A percentile compares a stretch with the other conserved stretches of the same genome.
Conservation (phyloP, 2,113 vertebrate genomes). For the Eira barbara region DNA sequence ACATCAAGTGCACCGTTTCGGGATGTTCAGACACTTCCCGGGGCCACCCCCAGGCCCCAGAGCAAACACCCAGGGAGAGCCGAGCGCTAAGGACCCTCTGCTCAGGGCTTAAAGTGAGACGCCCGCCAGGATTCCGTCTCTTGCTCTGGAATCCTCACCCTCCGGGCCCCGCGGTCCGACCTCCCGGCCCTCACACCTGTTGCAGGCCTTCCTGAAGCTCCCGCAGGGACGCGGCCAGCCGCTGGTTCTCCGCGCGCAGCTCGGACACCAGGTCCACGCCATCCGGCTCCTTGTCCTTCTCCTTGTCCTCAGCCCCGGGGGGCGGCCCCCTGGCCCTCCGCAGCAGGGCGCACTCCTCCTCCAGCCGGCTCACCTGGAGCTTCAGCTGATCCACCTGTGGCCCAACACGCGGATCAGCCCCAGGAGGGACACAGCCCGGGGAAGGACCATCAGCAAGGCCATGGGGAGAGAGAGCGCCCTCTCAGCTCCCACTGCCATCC, state of each 20-base stretch:
- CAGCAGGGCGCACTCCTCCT: constrained; percentile 75
- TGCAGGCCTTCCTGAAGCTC: constrained; percentile 83
- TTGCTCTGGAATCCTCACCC: neutral
- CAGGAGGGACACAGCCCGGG: neutral
- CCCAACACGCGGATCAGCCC: neutral
- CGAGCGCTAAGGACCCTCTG: accelerated
- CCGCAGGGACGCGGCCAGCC: constrained; percentile 75
- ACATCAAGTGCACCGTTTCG: neutral
- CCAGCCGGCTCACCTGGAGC: constrained; percentile 85
- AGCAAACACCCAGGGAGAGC: neutral
- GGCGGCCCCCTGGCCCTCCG: neutral
- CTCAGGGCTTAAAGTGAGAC: neutral
- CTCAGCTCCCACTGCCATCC: neutral
- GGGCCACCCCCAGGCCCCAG: neutral
- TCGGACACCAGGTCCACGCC: constrained; percentile 59
- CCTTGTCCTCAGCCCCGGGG: constrained; percentile 14
- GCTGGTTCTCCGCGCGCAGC: constrained; percentile 84
- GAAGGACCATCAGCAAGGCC: neutral
- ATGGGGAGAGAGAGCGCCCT: accelerated
- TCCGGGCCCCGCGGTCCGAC: neutral
- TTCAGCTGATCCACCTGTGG: constrained; percentile 93
- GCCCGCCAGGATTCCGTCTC: neutral
- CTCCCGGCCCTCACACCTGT: constrained; percentile 73
- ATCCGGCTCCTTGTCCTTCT: constrained; percentile 50
- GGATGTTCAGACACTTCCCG: neutral